These are phyloP conservation scores for Amphimedon queenslandica DNA, from an alignment of 37 sponge, comb jelly and placozoan species.

Conservation along the genomic window DNA sequence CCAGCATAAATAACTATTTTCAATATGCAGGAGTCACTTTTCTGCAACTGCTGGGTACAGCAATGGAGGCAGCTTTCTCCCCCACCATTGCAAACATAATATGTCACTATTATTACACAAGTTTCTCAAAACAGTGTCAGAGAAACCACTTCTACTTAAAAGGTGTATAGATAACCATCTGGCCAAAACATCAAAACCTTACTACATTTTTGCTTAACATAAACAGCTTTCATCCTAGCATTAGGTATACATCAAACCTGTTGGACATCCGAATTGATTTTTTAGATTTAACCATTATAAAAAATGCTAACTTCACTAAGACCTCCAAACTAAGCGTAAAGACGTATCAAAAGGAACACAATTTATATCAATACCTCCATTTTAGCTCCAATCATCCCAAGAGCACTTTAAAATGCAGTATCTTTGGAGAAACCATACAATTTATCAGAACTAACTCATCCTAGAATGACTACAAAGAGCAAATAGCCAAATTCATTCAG, in stretches of 20 bases:
- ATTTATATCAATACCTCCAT: slow-evolving; percentile 35
- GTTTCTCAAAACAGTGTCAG: slow-evolving; percentile 5
- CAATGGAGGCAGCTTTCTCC: slow-evolving; percentile 41
- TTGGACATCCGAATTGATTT: neutral
- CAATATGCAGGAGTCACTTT: slow-evolving; percentile 4
- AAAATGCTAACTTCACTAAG: neutral
- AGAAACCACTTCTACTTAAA: slow-evolving; percentile 7
- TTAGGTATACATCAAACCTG: neutral
- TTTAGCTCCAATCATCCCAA: slow-evolving; percentile 16
- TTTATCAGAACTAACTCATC: slow-evolving; percentile 9
- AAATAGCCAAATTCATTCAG: neutral
- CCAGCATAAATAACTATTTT: slow-evolving; percentile 28
- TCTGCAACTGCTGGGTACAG: slow-evolving; percentile 27
- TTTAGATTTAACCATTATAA: neutral
- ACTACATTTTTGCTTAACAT: neutral
- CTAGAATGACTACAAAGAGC: neutral
- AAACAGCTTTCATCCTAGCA: slow-evolving; percentile 14
- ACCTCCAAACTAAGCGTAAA: neutral
- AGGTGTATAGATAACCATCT: slow-evolving; percentile 43
- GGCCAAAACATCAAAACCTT: slow-evolving; percentile 3
- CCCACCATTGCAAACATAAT: slow-evolving; percentile 34
- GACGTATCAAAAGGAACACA: slow-evolving; percentile 25
- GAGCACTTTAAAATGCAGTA: neutral
- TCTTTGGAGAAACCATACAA: slow-evolving; percentile 20
- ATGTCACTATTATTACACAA: slow-evolving; percentile 1